A percentile compares a stretch with the other conserved stretches of the same genome.
phyloP scores from a whole-genome alignment of 1,140 invertebrate genomes.

The Dreissena rostriformis region DNA sequence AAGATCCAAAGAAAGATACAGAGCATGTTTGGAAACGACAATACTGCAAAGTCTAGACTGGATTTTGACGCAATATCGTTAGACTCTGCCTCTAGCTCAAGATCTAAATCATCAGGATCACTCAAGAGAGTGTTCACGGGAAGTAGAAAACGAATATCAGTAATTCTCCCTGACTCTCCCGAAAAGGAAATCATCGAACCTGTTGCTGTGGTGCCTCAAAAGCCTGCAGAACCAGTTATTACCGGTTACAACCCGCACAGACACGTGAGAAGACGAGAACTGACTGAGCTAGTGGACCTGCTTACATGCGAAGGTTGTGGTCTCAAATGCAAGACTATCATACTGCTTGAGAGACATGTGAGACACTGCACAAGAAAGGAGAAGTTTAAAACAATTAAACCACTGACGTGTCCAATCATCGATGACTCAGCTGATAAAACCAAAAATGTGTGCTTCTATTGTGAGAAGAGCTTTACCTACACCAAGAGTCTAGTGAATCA shows the following conservation, averaged over 20 bases:
- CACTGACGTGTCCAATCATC: constrained; percentile 42
- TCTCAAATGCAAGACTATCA: constrained; percentile 71
- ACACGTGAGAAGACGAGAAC: constrained; percentile 71
- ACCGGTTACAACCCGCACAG: constrained; percentile 72
- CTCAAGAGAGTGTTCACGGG: constrained; percentile 50
- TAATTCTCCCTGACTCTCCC: constrained; percentile 52
- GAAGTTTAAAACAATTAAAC: constrained; percentile 68
- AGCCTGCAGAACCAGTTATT: constrained; percentile 41
- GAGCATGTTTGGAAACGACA: constrained; percentile 32
- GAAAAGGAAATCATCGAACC: constrained; percentile 42
- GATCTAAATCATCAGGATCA: background rate
- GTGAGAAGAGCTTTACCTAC: constrained; percentile 71
- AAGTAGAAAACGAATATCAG: constrained; percentile 42
- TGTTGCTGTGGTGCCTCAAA: constrained; percentile 3
- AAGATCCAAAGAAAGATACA: constrained; percentile 44
- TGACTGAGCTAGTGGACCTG: constrained; percentile 68
- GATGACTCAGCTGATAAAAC: constrained; percentile 43
- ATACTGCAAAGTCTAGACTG: background rate
- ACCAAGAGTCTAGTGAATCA: constrained; percentile 70
- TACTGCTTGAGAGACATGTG: constrained; percentile 72
- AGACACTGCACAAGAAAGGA: constrained; percentile 72
- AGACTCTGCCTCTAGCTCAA: background rate
- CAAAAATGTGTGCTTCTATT: constrained; percentile 69
- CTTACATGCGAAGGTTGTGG: constrained; percentile 74
- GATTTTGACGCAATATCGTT: background rate